Evolutionary conservation across 2,113 vertebrate species (phyloP), one percentile per base, ranked within the genome.

Genomic region (Tinamus guttatus): DNA sequence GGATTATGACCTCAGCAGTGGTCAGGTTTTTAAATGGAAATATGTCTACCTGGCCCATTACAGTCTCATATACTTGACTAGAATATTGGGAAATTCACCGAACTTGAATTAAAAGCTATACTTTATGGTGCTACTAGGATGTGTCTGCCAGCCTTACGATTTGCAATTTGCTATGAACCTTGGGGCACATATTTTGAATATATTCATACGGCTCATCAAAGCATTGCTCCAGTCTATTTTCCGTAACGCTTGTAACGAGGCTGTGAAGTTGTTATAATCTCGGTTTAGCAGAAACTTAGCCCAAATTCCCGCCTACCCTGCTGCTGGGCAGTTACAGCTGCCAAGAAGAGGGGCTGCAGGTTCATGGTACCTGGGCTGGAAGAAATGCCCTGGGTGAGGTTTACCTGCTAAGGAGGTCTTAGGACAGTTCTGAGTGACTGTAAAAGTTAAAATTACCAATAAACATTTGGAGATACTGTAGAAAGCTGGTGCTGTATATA

Each of bases 321-420:
- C 15, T 20, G 28, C 13, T 17, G 47, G 47, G 47, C 47, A 56
- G 28, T 56, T 56, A 30, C 54, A 14, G 54, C 15, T 56, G 58
- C 7, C 52, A 64, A 1, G 41, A 58, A 87, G 38, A 0, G 0
- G 82, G 70, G 79, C 32, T 70, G n/a, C 69, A 87, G 36, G 36
- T 54, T 85, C 51, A 16, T 49, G 25, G 13, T 40, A 47, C 25
- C 28, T 9, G 27, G 30, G 19, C 85, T 85, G 70, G 58, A 87
- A 85, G 63, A 73, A 90, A 79, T 67, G 60, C 41, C 14, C n/a
- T 71, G 30, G 30, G 7, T 74, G 28, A 40, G 71, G 18, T 71
- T 90, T 85, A 47, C 7, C 12, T 60, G 38, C 65, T 73, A 32
- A 34, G 84, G 85, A 45, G 24, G 13, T n/a, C 47, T 92, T 41